Conservation (phyloP, 2,888 invertebrate genomes). For the Diadegma fenestrale region DNA sequence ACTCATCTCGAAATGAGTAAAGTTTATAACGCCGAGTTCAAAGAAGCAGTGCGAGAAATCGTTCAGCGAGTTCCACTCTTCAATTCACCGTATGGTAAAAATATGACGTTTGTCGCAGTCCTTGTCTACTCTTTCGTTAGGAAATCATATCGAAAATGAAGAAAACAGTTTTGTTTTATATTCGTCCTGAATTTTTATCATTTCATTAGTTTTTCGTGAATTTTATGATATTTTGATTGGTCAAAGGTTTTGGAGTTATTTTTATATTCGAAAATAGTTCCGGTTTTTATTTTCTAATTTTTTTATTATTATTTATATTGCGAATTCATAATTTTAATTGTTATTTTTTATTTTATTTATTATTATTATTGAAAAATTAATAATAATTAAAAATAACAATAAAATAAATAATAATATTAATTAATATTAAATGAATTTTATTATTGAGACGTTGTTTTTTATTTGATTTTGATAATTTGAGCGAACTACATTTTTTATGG, state of each 20-base stretch:
- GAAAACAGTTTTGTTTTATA: neutral
- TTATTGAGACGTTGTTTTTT: neutral
- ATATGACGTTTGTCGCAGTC: neutral
- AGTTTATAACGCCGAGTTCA: conserved; percentile 77
- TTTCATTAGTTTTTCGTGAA: neutral
- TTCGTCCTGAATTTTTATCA: neutral
- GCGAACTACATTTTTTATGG: neutral
- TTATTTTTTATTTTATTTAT: neutral
- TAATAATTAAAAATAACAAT: too few relatives aligned
- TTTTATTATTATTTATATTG: neutral
- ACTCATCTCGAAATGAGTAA: conserved; percentile 69
- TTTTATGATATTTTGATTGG: neutral
- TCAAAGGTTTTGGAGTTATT: conserved; percentile 25
- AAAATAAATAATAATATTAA: too few relatives aligned
- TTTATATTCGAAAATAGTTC: neutral
- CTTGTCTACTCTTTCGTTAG: neutral
- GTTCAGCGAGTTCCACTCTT: conserved; percentile 74
- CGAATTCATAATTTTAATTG: too few relatives aligned
- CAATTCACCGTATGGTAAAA: conserved; percentile 75
- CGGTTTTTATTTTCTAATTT: neutral
- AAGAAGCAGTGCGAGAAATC: conserved; percentile 77
- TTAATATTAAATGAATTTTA: neutral
- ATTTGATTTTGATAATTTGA: neutral
- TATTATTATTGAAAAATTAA: too few relatives aligned
- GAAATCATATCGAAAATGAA: neutral